These are phyloP conservation scores for Meda fulgida DNA, from an alignment of 2,797 vertebrate genomes.

Conservation along the genomic window DNA sequence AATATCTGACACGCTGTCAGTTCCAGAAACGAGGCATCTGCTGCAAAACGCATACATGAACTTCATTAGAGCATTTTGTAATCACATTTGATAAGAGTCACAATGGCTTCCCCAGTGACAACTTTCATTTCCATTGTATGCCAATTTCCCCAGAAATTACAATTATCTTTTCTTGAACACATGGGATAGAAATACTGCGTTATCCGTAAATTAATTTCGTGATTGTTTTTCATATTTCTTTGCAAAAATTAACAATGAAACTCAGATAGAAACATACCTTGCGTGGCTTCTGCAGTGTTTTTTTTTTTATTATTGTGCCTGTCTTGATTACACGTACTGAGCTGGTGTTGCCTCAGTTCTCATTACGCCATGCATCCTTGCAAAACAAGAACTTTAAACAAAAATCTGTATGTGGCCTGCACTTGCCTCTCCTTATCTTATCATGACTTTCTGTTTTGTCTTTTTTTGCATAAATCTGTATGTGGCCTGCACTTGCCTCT, in stretches of 20 bases:
- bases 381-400: conserved; percentile 26
- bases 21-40: conserved; percentile 2
- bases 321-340: conserved; percentile 15
- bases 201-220: background rate
- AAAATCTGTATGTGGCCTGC: background rate
- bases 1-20: background rate
- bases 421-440: conserved; percentile 7
- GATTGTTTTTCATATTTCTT: conserved; percentile 12
- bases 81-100: conserved; percentile 16
- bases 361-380: conserved; percentile 15
- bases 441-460: background rate
- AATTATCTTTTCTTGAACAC: conserved; percentile 4
- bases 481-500: background rate
- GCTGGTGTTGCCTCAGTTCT: conserved; percentile 15
- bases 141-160: background rate
- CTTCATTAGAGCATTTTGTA: conserved; percentile 38
- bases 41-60: background rate
- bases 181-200: conserved; percentile 5
- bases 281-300: conserved; percentile 9
- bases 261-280: background rate
- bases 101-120: conserved; percentile 1
- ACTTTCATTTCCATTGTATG: background rate
- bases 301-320: conserved; percentile 16
- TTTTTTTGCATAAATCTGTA: too few species aligned
- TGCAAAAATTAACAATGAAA: background rate